Evolutionary conservation across 2,113 vertebrate genomes (phyloP).

Genomic region (Hyperoodon ampullatus): DNA sequence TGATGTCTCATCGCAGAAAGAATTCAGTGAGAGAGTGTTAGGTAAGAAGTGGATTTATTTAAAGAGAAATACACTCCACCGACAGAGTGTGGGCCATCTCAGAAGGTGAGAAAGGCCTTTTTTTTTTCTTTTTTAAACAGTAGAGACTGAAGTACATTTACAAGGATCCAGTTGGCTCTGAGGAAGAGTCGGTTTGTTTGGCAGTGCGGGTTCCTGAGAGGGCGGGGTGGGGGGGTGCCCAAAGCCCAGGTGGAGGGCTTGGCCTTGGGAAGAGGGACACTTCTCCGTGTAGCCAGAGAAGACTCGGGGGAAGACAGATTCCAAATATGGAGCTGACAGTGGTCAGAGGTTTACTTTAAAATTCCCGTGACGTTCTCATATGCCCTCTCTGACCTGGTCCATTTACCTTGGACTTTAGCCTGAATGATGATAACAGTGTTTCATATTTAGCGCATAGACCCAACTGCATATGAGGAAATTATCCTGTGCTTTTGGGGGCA

Average conservation of each 20-base stretch:
- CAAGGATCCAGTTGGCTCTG: background rate
- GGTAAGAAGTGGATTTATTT: no score
- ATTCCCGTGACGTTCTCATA: background rate
- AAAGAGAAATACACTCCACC: no score
- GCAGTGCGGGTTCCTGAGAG: background rate
- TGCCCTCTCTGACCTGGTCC: background rate
- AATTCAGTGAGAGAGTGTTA: no score
- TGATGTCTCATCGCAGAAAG: no score
- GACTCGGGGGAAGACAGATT: background rate
- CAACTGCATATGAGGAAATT: background rate
- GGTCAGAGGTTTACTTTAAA: background rate
- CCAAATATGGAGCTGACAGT: background rate
- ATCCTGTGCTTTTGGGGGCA: background rate
- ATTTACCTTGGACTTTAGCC: background rate
- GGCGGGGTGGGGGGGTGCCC: background rate
- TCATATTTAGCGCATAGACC: background rate
- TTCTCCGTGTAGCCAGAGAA: rapidly evolving
- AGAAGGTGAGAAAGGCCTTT: no score
- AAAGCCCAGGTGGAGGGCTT: background rate
- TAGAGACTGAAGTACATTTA: background rate
- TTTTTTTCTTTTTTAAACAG: background rate
- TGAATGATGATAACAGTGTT: background rate
- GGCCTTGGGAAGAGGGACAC: background rate
- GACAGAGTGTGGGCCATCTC: no score
- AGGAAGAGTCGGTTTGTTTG: background rate